Base-by-base conservation (phyloP, 2,888 invertebrate species). In the Zhuqinia jingwanae region DNA sequence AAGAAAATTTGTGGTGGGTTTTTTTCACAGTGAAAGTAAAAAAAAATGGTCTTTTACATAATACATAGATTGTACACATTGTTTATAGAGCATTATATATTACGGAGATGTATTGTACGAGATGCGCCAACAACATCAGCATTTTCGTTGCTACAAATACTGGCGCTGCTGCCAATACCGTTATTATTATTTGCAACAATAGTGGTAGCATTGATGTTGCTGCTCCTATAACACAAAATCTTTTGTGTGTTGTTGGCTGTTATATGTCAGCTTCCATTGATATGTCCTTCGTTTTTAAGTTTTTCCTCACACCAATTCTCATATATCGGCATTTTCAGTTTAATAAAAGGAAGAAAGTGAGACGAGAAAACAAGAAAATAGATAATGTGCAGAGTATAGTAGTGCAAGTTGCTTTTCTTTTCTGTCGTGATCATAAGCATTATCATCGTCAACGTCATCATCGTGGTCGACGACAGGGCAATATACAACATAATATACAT, bases 31-130 rank as follows among this genome's bases (percentile, higher is more conserved):
- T 45, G 75, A 76, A 75, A 83, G 58, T 17, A 65, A 63, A 65
- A 63, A 53, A 30, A 36, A n/a, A n/a, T n/a, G 45, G 63, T 60
- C 68, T 50, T 79, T 85, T 85, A 85, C 85, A 85, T 85, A 79
- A 85, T 85, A 85, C 79, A 78, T 79, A 85, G 79, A 73, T 85
- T 73, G 47, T 22, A 73, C 58, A 79, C 47, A 78, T 78, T 84
- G 83, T 78, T 77, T 84, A 84, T 84, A 56, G 50, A n/a, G 20
- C 77, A 65, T 56, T 78, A 70, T 84, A 56, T 13, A 50, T 36
- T 53, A 27, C 6, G 5, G 17, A 77, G 42, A 68, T 78, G 77
- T 77, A 76, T 53, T 47, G 50, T 15, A 30, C n/a, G 20, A 20
- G 53, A 56, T 17, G n/a, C 13, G 79, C 36, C 53, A 36, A 1